These are phyloP conservation scores for Thera obeliscata DNA, from an alignment of 2,888 invertebrate genomes.

Conservation along the genomic window DNA sequence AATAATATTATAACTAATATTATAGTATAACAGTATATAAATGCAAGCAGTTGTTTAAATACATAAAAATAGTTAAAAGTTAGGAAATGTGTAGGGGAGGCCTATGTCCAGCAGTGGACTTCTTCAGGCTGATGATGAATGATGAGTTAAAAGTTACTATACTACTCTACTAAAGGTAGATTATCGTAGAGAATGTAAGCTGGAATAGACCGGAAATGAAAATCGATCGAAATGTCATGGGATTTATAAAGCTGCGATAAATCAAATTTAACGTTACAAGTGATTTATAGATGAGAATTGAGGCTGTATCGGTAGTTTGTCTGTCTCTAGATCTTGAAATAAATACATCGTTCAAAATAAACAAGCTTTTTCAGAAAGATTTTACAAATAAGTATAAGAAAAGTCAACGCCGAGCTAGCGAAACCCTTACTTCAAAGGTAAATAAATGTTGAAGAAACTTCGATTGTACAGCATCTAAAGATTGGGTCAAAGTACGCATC, in stretches of 20 bases:
- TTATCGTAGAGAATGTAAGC: neutral
- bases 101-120: too few relatives aligned
- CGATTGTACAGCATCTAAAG: conserved; percentile 41
- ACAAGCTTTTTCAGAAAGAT: neutral
- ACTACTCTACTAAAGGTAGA: neutral
- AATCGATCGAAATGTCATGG: neutral
- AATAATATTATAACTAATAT: neutral
- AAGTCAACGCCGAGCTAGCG: too few relatives aligned
- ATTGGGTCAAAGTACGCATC: conserved; percentile 53
- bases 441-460: conserved; percentile 27
- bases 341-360: neutral
- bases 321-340: neutral
- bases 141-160: neutral
- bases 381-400: neutral
- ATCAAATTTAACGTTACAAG: neutral
- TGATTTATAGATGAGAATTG: neutral
- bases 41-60: too few relatives aligned
- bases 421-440: conserved; percentile 1
- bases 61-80: too few relatives aligned
- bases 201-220: conserved; percentile 1
- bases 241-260: conserved; percentile 1
- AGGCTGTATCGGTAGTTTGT: neutral
- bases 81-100: too few relatives aligned
- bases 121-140: too few relatives aligned
- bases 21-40: too few relatives aligned